Percentiles rank a stretch among this genome's conserved stretches.
Conservation (phyloP, 2,113 vertebrate genomes). For the Tragulus kanchil region DNA sequence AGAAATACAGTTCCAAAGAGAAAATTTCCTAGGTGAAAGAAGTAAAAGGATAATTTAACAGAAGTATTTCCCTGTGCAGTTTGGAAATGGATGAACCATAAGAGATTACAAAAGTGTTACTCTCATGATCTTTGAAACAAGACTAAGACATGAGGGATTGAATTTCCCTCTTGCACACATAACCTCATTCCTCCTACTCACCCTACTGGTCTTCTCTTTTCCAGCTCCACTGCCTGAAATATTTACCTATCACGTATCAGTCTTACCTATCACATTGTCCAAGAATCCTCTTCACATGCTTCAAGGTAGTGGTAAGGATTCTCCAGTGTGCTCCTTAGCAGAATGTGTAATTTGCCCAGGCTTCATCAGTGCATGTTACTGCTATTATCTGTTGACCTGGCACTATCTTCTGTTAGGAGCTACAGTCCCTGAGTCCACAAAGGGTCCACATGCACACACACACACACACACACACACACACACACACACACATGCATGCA, state of each 20-base stretch:
- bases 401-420: not conserved
- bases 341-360: not conserved
- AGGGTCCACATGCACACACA: not conserved
- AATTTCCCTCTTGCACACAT: not conserved
- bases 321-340: not conserved
- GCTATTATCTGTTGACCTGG: not conserved
- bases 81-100: not conserved
- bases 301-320: fast-evolving
- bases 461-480: not conserved
- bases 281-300: not conserved
- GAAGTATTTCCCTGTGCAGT: not conserved
- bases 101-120: not conserved
- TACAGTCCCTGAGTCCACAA: not conserved
- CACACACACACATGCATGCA: not conserved
- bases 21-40: not conserved
- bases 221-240: not conserved
- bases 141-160: not conserved
- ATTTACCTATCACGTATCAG: not conserved
- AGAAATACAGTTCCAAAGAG: not conserved
- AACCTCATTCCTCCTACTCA: fast-evolving
- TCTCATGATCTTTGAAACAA: not conserved
- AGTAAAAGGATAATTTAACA: not conserved
- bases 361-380: not conserved
- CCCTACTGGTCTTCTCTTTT: not conserved
- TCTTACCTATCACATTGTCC: not conserved